phyloP scores from a whole-genome alignment of 2,797 vertebrate genomes.

The Rhinella marina region DNA sequence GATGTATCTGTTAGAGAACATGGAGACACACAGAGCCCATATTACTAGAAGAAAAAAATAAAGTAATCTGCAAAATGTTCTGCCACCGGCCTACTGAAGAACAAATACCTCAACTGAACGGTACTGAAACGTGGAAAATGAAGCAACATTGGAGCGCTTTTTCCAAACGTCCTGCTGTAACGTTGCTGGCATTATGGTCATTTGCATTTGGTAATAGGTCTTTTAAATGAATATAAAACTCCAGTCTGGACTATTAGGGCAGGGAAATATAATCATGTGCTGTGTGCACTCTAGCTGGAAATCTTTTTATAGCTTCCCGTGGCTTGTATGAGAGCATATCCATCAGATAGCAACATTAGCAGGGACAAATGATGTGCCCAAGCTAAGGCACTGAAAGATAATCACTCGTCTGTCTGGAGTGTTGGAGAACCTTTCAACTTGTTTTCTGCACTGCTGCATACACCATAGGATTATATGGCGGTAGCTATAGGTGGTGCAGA shows the following conservation, averaged over 20 bases:
- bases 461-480: neutral
- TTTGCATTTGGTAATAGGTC: neutral
- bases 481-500: no score
- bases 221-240: slow-evolving; percentile 14
- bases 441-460: neutral
- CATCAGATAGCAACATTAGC: slow-evolving; percentile 30
- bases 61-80: slow-evolving; percentile 35
- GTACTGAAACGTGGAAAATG: slow-evolving; percentile 17
- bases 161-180: neutral
- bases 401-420: slow-evolving; percentile 29
- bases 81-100: slow-evolving; percentile 15
- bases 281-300: slow-evolving; percentile 3
- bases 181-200: neutral
- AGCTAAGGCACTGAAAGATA: slow-evolving; percentile 25
- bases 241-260: slow-evolving; percentile 35
- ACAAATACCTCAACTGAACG: slow-evolving; percentile 6
- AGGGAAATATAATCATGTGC: slow-evolving; percentile 34
- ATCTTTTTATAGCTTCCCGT: slow-evolving; percentile 53
- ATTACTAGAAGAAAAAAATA: slow-evolving; percentile 18
- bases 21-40: slow-evolving; percentile 16
- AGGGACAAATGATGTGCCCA: slow-evolving; percentile 33
- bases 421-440: slow-evolving; percentile 6
- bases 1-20: slow-evolving; percentile 35
- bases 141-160: slow-evolving; percentile 4
- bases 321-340: slow-evolving; percentile 3